Base-by-base conservation (phyloP, 2,797 vertebrate genomes). In the Lutjanus campechanus region DNA sequence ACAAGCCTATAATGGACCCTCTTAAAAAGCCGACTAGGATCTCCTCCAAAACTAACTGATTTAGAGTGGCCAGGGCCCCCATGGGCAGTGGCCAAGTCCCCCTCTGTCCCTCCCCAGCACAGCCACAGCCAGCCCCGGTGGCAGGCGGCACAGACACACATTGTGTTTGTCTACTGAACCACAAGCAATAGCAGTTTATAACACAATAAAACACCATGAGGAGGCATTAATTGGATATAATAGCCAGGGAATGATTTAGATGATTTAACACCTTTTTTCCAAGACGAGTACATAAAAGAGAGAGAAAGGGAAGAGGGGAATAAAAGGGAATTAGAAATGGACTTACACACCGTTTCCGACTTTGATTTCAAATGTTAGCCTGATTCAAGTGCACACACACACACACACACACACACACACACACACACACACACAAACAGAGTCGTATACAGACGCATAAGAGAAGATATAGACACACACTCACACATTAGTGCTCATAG, bases 121-220 rank as follows among this genome's bases (percentile, higher is more conserved):
- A 92, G 89, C 89, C 83, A 83, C 86, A 84, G 94, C 91, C 94
- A 90, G 89, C 89, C 90, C 93, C 60, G 79, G 94, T 95, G 96
- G 95, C 94, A 95, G 95, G 94, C 94, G 87, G 91, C 93, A 93
- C 81, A 92, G 94, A 90, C 95, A 91, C 91, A 89, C 95, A 96
- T 97, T 97, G 96, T 97, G 95, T 97, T 97, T 97, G 96, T 94
- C 96, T 95, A 96, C 94, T 97, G 96, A 97, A 96, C 96, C 96
- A 97, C 95, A 96, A 95, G 95, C 93, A 94, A 96, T 96, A 96
- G 96, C 95, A 95, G 96, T 97, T 97, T 96, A 95, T 95, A 96
- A 96, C 96, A 97, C 97, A 97, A 97, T 97, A 96, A 96, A 96
- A 95, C 96, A 96, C 95, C 95, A 96, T 94, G 96, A 96, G 96